Evolutionary conservation across 2,888 invertebrate species (phyloP).

Genomic region (Heliconius ismenius): DNA sequence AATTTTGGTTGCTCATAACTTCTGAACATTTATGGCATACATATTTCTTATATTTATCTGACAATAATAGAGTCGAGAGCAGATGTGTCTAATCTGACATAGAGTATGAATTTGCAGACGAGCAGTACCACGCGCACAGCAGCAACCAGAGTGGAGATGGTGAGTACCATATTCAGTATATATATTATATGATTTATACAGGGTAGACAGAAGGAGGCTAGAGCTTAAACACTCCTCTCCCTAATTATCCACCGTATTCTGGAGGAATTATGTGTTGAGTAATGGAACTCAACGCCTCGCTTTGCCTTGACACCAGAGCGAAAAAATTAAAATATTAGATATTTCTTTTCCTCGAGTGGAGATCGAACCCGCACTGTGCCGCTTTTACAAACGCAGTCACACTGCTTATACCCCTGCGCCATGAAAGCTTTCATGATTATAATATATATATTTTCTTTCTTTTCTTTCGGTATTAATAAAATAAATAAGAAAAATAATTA

Average conservation of each 20-base stretch:
- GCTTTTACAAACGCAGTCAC: too few species aligned
- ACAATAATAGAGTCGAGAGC: constrained; percentile 58
- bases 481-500: too few species aligned
- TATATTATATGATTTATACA: neutral
- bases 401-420: too few species aligned
- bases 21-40: neutral
- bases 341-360: too few species aligned
- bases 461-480: too few species aligned
- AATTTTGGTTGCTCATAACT: neutral
- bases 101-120: constrained; percentile 81
- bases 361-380: too few species aligned
- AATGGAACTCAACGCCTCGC: too few species aligned
- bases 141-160: constrained; percentile 78
- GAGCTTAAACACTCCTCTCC: neutral
- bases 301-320: too few species aligned
- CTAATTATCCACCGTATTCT: neutral
- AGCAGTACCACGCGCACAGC: constrained; percentile 80
- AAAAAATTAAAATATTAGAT: too few species aligned
- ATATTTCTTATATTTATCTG: neutral
- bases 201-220: neutral
- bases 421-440: too few species aligned
- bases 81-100: constrained; percentile 78
- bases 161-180: constrained; percentile 53
- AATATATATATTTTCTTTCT: too few species aligned
- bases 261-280: too few species aligned